Evolutionary conservation across 2,888 invertebrate species (phyloP), one percentile per base, ranked within the genome.

Genomic region (Phlogophora meticulosa): DNA sequence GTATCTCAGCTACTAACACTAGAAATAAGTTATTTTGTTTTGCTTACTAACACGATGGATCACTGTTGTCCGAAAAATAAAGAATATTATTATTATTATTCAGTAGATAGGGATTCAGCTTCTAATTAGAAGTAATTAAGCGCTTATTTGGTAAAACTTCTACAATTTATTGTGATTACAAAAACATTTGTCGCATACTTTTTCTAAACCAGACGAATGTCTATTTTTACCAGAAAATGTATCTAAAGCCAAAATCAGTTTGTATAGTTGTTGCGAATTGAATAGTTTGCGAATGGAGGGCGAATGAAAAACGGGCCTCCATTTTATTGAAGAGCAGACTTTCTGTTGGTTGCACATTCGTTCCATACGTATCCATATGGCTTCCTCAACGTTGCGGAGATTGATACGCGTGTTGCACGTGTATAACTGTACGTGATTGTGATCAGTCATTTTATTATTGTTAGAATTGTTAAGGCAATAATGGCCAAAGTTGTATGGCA

Each of bases 281-380:
- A 58, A 71, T 58, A 65, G 53, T 55, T 55, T 58, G 53, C 22
- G 43, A 58, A 34, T 42, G 28, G 20, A 71, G 22, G 28, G 45
- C 22, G 34, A 34, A 56, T 56, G 45, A 72, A 66, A 72, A 66
- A 56, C 53, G 45, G 15, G 22, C 9, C 36, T 57, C 24, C 4
- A 49, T 72, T 72, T 58, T 66, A 72, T 72, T 59, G 9, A 45
- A 52, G 43, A 66, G 66, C 28, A 55, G 40, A 64, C n/a, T 46
- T 46, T 56, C 40, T 56, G 53, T 40, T 42, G 42, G 46, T 17
- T 58, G 46, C 20, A 57, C 42, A 51, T 72, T 53, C 71, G 65
- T 24, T 65, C 40, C 20, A 40, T 32, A 34, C 46, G 13, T n/a
- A 28, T 52, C 43, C 43, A 24, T 17, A 52, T 51, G 32, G 38